Evolutionary conservation across 2,888 invertebrate genomes (phyloP).

Genomic region (Matsumyia berberina): DNA sequence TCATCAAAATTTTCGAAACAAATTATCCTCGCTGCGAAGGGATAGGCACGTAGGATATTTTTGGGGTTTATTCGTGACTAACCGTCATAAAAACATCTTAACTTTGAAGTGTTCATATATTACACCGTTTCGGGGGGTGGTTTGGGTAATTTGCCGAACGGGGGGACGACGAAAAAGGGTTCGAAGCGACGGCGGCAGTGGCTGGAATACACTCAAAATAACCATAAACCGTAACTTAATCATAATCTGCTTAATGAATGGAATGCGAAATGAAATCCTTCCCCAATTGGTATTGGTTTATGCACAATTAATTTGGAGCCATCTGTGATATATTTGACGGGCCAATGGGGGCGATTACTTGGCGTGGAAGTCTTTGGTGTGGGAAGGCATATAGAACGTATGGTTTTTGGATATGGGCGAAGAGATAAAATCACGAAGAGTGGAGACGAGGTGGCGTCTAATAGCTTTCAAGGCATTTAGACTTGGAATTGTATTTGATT

Average conservation of each 20-base stretch:
- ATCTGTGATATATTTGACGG: constrained; percentile 25
- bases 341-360: background rate
- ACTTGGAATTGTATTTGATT: no score
- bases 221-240: constrained; percentile 60
- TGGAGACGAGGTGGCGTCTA: no score
- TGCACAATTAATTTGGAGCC: constrained; percentile 52
- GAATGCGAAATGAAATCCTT: constrained; percentile 44
- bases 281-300: constrained; percentile 53
- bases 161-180: constrained; percentile 4
- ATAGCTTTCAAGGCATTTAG: no score
- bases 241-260: constrained; percentile 63
- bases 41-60: constrained; percentile 65
- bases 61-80: constrained; percentile 60
- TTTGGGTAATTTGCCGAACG: background rate
- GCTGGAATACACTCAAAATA: constrained; percentile 10
- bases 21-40: constrained; percentile 59
- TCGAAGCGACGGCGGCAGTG: background rate
- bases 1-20: constrained; percentile 53
- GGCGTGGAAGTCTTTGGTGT: background rate
- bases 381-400: background rate
- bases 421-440: no score
- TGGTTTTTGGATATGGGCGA: no score
- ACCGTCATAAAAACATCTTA: constrained; percentile 63
- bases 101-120: constrained; percentile 51
- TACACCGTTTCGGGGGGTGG: background rate